Evolutionary conservation across 2,797 vertebrate species (phyloP).

Genomic region (Okamejei kenojei): DNA sequence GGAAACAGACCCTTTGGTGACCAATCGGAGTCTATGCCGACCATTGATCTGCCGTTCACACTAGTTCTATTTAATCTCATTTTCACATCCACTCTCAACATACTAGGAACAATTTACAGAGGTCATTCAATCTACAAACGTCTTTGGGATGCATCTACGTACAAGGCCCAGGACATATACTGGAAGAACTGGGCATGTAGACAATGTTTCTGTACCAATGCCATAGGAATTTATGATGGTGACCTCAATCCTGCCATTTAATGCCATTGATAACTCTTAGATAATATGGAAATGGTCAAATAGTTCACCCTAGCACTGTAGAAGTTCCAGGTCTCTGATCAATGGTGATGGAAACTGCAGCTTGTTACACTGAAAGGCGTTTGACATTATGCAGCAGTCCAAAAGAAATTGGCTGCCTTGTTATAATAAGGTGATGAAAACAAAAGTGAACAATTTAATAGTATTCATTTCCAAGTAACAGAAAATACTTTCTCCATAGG

Average conservation of each 20-base stretch:
- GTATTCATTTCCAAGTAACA: background rate
- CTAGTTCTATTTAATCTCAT: too few species aligned
- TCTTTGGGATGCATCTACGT: too few species aligned
- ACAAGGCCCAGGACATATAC: too few species aligned
- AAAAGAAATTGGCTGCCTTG: background rate
- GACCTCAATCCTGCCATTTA: slow-evolving; percentile 4
- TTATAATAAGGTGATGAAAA: slow-evolving; percentile 19
- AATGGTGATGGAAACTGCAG: background rate
- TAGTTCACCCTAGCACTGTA: background rate
- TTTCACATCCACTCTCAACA: too few species aligned
- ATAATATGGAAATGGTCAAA: background rate
- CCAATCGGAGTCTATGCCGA: too few species aligned
- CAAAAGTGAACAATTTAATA: background rate
- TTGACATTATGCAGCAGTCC: background rate
- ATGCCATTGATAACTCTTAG: background rate
- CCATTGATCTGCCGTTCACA: too few species aligned
- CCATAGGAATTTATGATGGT: slow-evolving; percentile 38
- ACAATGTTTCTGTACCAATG: slow-evolving; percentile 39
- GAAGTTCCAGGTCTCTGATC: background rate
- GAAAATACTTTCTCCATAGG: background rate
- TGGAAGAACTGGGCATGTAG: background rate
- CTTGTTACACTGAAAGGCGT: background rate
- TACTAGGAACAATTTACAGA: too few species aligned
- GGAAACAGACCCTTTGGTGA: too few species aligned
- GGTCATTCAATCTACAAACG: too few species aligned